These are phyloP conservation scores for Lochmaea capreae DNA, from an alignment of 2,888 invertebrate genomes.

Conservation along the genomic window DNA sequence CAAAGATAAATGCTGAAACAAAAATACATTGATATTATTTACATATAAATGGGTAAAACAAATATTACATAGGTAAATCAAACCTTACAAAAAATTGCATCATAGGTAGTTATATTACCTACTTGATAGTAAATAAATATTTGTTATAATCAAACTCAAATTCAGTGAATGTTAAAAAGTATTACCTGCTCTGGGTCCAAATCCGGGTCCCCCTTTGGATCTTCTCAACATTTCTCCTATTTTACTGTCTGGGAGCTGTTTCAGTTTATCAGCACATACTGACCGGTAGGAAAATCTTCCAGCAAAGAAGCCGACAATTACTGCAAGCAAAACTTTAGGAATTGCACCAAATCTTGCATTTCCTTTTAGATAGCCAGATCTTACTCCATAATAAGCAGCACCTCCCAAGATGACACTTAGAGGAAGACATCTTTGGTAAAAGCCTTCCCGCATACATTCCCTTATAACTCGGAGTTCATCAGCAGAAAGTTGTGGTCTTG, in stretches of 20 bases:
- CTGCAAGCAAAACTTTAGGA: conserved; percentile 78
- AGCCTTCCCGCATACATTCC: conserved; percentile 84
- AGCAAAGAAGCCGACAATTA: conserved; percentile 79
- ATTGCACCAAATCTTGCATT: conserved; percentile 76
- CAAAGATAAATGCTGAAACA: conserved; percentile 1
- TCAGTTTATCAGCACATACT: conserved; percentile 83
- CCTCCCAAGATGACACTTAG: conserved; percentile 73
- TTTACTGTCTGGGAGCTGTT: conserved; percentile 82
- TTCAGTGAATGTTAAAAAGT: background rate
- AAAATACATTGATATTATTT: background rate
- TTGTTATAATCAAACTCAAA: background rate
- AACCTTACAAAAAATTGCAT: background rate
- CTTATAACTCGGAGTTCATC: conserved; percentile 78
- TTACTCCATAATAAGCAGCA: conserved; percentile 74
- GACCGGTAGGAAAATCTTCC: conserved; percentile 86
- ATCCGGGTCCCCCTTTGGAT: conserved; percentile 61
- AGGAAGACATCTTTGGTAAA: conserved; percentile 80
- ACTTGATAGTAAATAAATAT: background rate
- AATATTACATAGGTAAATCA: background rate
- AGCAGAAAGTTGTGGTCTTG: conserved; percentile 72
- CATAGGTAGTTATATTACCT: no score
- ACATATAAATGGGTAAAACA: background rate
- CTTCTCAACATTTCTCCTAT: conserved; percentile 76
- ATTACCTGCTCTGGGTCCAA: conserved; percentile 5
- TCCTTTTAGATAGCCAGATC: conserved; percentile 69